These are phyloP conservation scores for Apomyelois bistriatella DNA, from an alignment of 2,888 invertebrate species.

Conservation along the genomic window DNA sequence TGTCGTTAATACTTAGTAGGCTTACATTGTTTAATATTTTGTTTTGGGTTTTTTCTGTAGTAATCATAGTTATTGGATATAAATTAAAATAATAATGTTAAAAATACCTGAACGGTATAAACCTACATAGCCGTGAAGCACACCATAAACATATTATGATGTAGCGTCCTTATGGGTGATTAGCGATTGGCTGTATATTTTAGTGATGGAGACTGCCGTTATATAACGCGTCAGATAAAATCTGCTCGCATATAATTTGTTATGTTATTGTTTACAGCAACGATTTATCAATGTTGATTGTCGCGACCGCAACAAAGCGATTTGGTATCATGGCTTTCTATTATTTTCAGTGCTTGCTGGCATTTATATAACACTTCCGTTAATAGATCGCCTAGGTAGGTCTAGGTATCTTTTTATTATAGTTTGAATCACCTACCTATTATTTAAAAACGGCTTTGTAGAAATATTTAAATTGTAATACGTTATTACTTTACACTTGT, in stretches of 20 bases:
- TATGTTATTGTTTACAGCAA: constrained; percentile 9
- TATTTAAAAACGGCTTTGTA: too few relatives aligned
- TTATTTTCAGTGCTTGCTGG: not conserved
- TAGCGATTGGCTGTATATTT: constrained; percentile 30
- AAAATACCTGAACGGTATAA: too few relatives aligned
- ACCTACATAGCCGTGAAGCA: too few relatives aligned
- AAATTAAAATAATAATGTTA: too few relatives aligned
- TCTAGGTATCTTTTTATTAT: not conserved
- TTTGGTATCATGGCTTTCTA: constrained; percentile 5
- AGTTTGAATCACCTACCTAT: too few relatives aligned
- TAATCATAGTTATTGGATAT: too few relatives aligned
- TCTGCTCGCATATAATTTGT: constrained; percentile 6
- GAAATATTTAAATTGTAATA: too few relatives aligned
- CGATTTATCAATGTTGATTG: constrained; percentile 10
- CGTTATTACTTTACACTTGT: too few relatives aligned
- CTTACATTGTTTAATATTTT: too few relatives aligned
- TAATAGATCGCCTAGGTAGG: not conserved
- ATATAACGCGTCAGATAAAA: constrained; percentile 26
- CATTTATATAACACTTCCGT: not conserved
- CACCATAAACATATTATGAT: not conserved
- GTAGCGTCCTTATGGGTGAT: not conserved
- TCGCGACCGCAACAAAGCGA: constrained; percentile 6
- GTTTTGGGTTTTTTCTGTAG: too few relatives aligned
- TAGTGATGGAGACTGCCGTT: constrained; percentile 35
- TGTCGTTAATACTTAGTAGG: too few relatives aligned